Conservation (phyloP, 2,797 vertebrate genomes). For the Dryobates pubescens region DNA sequence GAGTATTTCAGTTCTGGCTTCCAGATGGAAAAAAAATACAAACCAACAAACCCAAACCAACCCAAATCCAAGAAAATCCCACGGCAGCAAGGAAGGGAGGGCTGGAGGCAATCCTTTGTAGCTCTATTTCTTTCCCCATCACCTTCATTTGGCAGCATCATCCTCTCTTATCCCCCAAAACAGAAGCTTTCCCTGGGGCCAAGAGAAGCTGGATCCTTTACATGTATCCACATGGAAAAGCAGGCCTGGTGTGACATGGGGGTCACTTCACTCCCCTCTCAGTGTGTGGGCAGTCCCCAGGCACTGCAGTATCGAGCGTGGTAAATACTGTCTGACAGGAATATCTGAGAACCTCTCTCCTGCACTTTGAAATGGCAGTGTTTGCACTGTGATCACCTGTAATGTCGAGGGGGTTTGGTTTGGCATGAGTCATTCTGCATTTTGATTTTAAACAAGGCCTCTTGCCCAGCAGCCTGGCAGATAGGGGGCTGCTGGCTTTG, state of each 20-base stretch:
- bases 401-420: not conserved
- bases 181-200: not conserved
- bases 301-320: not conserved
- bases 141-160: not conserved
- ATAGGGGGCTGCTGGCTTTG: not conserved
- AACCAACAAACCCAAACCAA: not conserved
- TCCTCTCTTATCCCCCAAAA: not conserved
- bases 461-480: not conserved
- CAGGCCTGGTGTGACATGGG: not conserved
- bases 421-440: constrained; percentile 28
- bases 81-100: not conserved
- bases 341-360: not conserved
- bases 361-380: constrained; percentile 15
- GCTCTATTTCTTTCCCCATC: not conserved
- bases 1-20: constrained; percentile 42
- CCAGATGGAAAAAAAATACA: not conserved
- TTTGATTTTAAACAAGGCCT: constrained; percentile 12
- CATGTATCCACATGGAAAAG: not conserved
- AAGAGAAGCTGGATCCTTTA: not conserved
- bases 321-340: not conserved
- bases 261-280: not conserved
- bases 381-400: constrained; percentile 2
- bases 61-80: not conserved
- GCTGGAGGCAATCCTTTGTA: not conserved
- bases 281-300: not conserved